Evolutionary conservation across 1,140 invertebrate species (phyloP), one percentile per base, ranked within the genome.

Genomic region (Melitaea cinxia): DNA sequence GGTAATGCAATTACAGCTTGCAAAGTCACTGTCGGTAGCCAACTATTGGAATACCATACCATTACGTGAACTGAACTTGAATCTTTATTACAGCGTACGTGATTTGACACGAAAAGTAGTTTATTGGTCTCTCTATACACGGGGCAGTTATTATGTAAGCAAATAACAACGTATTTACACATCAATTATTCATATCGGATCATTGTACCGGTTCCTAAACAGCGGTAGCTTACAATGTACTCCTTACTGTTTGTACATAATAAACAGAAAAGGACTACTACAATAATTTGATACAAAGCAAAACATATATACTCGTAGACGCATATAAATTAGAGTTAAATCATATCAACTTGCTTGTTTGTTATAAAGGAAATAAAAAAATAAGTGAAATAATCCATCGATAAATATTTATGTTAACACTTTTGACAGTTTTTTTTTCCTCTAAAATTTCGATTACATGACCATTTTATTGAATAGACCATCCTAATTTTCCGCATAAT

Each of bases 101-200:
- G 82, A 71, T 71, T 81, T 73, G 83, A 81, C 68, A 85, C 59
- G 49, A 76, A 77, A 83, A 84, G 73, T 80, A 83, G 79, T 80
- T 82, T 80, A 78, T 82, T 79, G 77, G 78, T 78, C 73, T 75
- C 65, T 56, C 73, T 74, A n/a, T n/a, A 70, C 55, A 74, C 72
- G 73, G 68, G 70, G 53, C 68, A 68, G 64, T 68, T 83, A 77
- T 89, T 87, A 89, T 86, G 84, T 85, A 88, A 88, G 77, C 85
- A 85, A 81, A 85, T 83, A 87, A 82, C 80, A 80, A 75, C 62
- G 68, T 69, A 67, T 59, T 61, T 52, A 67, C 56, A 59, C 70
- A 86, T 86, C 80, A 70, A 88, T 88, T 74, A 88, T 87, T 85
- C 85, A 88, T 81, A 64, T 64, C 58, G 68, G 73, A 75, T 80